Base-by-base conservation (phyloP, 2,797 vertebrate genomes). In the Coranthus polyacanthus region DNA sequence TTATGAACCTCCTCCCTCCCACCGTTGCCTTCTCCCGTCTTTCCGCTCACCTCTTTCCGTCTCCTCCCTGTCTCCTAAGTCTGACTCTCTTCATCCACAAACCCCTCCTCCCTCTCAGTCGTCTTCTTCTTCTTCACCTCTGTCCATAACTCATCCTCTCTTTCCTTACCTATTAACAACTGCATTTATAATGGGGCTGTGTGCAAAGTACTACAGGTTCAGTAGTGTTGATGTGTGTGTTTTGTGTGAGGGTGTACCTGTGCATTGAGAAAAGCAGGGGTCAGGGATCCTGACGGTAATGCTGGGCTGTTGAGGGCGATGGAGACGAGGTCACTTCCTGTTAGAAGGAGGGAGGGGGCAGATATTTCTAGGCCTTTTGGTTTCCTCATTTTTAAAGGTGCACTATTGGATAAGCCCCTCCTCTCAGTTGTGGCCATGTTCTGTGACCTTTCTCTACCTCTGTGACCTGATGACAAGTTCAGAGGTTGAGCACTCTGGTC, bases 231-330 rank as follows among this genome's bases (percentile, higher is more conserved):
- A 12, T 16, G 12, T 16, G 2, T 47, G 15, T 24, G 15, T 38
- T 17, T 22, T 32, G 69, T 60, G 49, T 60, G 2, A 15, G 16
- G 50, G 39, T 22, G 45, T 89, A 98, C 96, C 96, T 98, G 96
- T 74, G 96, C 92, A 0, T 95, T 96, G 86, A 97, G 94, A 84
- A 98, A 97, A 81, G 96, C 95, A 18, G 96, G 94, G 70, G 96
- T 98, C 77, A 98, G 87, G 62, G 96, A 97, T 38, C 96, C 96
- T 0, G 96, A 97, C 13, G 96, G 96, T 61, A 98, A 94, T 0
- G 96, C 95, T 0, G 96, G 96, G 84, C 96, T 98, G 89, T 95
- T 98, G 80, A 97, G 95, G 52, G 96, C 96, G 1, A 97, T 96
- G 74, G 96, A 97, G 84, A 96, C 95, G 0, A 97, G 91, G 77